phyloP scores from a whole-genome alignment of 2,797 vertebrate genomes.

The Notamacropus eugenii region DNA sequence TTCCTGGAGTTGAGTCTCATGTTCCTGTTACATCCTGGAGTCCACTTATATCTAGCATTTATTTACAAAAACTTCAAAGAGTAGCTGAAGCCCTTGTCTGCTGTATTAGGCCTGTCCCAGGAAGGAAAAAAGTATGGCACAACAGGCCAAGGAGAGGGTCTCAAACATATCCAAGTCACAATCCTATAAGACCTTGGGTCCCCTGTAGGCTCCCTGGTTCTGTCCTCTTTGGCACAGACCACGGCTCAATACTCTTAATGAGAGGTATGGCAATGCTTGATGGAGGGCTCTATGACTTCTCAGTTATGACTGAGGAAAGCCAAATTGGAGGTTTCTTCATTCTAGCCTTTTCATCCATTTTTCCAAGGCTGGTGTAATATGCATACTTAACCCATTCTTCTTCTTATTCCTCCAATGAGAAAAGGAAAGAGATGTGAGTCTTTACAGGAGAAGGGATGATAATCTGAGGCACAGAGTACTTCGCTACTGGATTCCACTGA shows the following conservation, averaged over 20 bases:
- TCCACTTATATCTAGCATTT: not conserved
- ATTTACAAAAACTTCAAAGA: slow-evolving; percentile 1
- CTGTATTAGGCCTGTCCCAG: not conserved
- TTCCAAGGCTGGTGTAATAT: not conserved
- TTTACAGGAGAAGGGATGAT: not conserved
- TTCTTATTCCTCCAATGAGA: not conserved
- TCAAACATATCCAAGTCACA: not conserved
- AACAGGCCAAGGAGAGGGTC: not conserved
- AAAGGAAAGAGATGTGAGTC: not conserved
- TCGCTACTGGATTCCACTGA: not conserved
- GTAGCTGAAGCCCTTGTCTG: not conserved
- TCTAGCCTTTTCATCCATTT: not conserved
- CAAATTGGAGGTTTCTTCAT: not conserved
- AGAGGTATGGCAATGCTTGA: not conserved
- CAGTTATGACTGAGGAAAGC: not conserved
- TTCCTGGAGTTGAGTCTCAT: not conserved
- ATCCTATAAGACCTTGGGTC: not conserved
- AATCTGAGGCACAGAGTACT: not conserved
- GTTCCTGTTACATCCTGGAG: not conserved
- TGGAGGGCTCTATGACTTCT: not conserved
- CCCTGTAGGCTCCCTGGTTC: not conserved
- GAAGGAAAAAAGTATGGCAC: not conserved
- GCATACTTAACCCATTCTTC: not conserved
- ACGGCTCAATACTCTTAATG: not conserved
- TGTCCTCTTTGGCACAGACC: not conserved